Conservation (phyloP, 2,797 vertebrate genomes). For the Sebastes diploproa region DNA sequence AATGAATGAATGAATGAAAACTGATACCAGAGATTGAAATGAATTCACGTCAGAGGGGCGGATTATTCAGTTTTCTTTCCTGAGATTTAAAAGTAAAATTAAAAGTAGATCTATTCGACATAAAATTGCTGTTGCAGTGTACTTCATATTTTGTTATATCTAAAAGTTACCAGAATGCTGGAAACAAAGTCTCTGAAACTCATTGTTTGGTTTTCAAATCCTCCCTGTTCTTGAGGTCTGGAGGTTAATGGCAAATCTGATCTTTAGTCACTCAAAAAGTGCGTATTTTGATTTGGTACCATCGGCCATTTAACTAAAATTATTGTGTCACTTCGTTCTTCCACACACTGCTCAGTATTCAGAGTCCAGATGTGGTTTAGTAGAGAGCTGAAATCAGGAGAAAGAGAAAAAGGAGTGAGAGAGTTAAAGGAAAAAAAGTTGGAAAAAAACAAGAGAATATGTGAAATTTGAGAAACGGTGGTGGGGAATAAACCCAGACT, state of each 20-base stretch:
- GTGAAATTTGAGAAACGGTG: conserved; percentile 52
- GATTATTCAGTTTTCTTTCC: too few relatives aligned
- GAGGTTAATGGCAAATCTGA: too few relatives aligned
- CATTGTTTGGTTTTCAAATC: too few relatives aligned
- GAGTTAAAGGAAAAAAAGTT: neutral
- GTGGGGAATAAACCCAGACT: conserved; percentile 51
- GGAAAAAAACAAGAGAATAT: neutral
- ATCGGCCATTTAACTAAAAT: neutral
- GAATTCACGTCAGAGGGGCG: rapidly evolving
- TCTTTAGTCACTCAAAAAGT: neutral
- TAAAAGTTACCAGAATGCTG: too few relatives aligned
- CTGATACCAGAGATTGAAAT: too few relatives aligned
- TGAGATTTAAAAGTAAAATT: too few relatives aligned
- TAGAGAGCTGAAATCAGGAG: neutral
- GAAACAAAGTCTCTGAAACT: too few relatives aligned
- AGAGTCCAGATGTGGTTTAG: neutral
- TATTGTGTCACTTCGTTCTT: neutral
- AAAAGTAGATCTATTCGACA: too few relatives aligned
- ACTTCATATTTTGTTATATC: too few relatives aligned
- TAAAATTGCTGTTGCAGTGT: too few relatives aligned
- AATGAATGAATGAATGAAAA: too few relatives aligned
- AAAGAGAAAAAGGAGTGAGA: neutral
- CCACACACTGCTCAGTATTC: neutral
- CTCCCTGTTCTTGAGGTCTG: too few relatives aligned
- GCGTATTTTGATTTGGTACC: neutral